These are phyloP conservation scores for Drosophila emarginata DNA, from an alignment of 2,888 invertebrate genomes.

Conservation along the genomic window DNA sequence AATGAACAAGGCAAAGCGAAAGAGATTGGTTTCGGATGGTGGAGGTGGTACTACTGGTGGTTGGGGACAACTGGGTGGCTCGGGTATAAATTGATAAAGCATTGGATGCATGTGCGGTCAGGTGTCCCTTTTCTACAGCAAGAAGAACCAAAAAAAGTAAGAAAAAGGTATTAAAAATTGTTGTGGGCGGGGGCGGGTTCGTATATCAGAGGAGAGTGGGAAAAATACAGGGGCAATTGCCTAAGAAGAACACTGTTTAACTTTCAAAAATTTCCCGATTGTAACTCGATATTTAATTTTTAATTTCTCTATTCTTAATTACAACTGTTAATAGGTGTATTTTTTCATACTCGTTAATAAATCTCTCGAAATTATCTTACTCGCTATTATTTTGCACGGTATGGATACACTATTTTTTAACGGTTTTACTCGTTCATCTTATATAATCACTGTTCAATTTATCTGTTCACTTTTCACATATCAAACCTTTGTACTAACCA, in stretches of 20 bases:
- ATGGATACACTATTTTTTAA: too few species aligned
- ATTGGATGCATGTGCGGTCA: conserved; percentile 9
- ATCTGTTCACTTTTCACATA: too few species aligned
- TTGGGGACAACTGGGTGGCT: conserved; percentile 4
- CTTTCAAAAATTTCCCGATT: too few species aligned
- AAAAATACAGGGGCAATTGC: not conserved
- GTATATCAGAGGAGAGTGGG: not conserved
- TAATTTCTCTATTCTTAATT: too few species aligned
- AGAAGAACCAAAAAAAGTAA: not conserved
- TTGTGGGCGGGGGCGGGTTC: too few species aligned
- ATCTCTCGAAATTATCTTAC: too few species aligned
- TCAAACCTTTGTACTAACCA: too few species aligned
- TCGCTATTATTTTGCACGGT: too few species aligned
- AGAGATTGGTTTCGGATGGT: conserved; percentile 1
- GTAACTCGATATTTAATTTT: not conserved
- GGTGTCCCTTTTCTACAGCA: not conserved
- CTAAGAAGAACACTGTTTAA: not conserved
- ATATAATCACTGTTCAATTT: too few species aligned
- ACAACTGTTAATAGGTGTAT: too few species aligned
- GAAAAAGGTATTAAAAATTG: conserved; percentile 2
- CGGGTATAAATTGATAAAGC: conserved; percentile 2
- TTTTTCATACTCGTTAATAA: too few species aligned
- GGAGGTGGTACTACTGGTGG: not conserved
- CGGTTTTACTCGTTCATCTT: too few species aligned
- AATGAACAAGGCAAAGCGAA: conserved; percentile 7